A percentile compares a stretch with the other conserved stretches of the same genome.
phyloP scores from a whole-genome alignment of 2,888 invertebrate genomes.

The Microchrysa polita region DNA sequence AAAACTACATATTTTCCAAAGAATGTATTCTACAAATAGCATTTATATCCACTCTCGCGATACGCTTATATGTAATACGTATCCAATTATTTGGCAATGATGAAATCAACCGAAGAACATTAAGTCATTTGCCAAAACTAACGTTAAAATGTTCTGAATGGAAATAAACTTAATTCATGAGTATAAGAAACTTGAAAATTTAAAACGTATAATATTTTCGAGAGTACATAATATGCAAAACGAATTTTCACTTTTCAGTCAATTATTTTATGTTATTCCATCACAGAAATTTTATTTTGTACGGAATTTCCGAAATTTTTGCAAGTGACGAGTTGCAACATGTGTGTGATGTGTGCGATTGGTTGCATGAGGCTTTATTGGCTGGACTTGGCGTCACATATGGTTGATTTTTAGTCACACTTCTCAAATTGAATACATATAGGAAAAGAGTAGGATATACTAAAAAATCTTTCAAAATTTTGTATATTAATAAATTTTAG shows the following conservation, averaged over 20 bases:
- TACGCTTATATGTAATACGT: too few species aligned
- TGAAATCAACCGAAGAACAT: too few species aligned
- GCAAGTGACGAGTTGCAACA: background rate
- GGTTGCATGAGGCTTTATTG: background rate
- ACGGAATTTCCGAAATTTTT: slow-evolving; percentile 28
- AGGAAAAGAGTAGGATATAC: too few species aligned
- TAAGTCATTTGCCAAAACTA: too few species aligned
- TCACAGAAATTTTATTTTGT: background rate
- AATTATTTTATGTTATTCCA: slow-evolving; percentile 2
- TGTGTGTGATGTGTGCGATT: too few species aligned
- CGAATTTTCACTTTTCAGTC: slow-evolving; percentile 7
- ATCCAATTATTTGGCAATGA: too few species aligned
- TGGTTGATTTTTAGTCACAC: slow-evolving; percentile 13
- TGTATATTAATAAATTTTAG: background rate
- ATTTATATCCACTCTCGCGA: too few species aligned
- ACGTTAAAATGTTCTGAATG: too few species aligned
- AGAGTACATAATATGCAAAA: background rate
- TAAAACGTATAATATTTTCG: background rate
- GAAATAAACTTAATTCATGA: too few species aligned
- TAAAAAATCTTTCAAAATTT: slow-evolving; percentile 11
- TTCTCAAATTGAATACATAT: slow-evolving; percentile 11
- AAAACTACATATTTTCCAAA: too few species aligned
- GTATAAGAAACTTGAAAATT: background rate
- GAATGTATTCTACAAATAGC: too few species aligned
- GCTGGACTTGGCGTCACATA: too few species aligned